Conservation (phyloP, 37 sponge, comb jelly and placozoan species). For the Tethya wilhelma region DNA sequence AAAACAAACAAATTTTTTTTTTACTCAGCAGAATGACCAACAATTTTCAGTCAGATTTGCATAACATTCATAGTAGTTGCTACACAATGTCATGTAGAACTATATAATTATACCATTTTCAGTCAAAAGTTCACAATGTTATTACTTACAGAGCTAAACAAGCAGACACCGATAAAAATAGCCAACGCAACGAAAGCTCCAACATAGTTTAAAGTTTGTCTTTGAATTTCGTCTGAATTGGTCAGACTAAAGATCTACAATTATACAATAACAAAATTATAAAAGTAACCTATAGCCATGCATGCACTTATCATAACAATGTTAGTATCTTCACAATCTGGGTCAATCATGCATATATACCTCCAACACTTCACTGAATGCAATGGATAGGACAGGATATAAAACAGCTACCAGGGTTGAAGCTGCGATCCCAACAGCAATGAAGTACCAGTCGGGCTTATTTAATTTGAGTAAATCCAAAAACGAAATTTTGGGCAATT, state of each 20-base stretch:
- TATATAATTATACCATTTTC: no score
- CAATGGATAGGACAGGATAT: slow-evolving; percentile 72
- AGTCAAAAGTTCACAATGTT: no score
- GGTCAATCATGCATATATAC: no score
- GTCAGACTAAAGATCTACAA: slow-evolving; percentile 50
- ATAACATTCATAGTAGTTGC: background rate
- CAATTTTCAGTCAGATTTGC: background rate
- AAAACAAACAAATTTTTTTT: background rate
- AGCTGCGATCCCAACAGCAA: slow-evolving; percentile 50
- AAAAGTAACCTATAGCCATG: no score
- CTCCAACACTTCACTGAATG: slow-evolving; percentile 63
- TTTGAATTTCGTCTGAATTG: slow-evolving; percentile 22
- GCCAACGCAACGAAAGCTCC: slow-evolving; percentile 45
- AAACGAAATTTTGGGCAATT: no score
- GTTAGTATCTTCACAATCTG: no score
- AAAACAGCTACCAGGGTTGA: slow-evolving; percentile 56
- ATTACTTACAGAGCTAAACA: slow-evolving; percentile 54
- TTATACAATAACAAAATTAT: no score
- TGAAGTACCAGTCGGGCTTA: slow-evolving; percentile 76
- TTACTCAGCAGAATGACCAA: no score
- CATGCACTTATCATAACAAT: no score
- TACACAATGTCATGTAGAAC: no score
- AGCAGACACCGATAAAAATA: slow-evolving; percentile 8
- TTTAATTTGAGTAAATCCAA: slow-evolving; percentile 69
- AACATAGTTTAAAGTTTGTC: background rate